These are phyloP conservation scores for Heterodera filipjevi DNA, from an alignment of 2,888 invertebrate genomes.

Conservation along the genomic window DNA sequence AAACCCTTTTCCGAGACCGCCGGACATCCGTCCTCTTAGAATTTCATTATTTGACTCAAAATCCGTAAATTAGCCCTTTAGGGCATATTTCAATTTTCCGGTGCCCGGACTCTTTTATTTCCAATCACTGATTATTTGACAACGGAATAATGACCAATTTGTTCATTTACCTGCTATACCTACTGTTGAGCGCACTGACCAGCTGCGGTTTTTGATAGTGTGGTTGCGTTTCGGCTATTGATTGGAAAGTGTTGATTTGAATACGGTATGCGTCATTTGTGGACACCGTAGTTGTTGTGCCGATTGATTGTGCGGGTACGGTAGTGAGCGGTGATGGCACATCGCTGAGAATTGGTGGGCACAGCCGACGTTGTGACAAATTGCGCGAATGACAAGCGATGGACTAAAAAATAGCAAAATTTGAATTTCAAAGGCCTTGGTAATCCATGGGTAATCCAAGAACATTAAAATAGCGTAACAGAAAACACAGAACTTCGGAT, in stretches of 20 bases:
- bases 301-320: neutral
- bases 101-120: too few species aligned
- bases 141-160: too few species aligned
- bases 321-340: neutral
- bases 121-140: too few species aligned
- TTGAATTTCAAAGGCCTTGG: neutral
- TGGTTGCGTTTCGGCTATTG: neutral
- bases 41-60: too few species aligned
- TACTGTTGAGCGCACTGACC: neutral
- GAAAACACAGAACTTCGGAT: too few species aligned
- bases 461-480: too few species aligned
- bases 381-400: neutral
- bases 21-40: too few species aligned
- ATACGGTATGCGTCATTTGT: neutral
- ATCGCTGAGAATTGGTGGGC: conserved; percentile 1
- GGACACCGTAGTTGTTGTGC: neutral
- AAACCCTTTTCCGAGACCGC: too few species aligned
- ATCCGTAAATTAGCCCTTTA: too few species aligned
- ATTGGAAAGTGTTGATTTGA: conserved; percentile 1
- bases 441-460: neutral
- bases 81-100: too few species aligned
- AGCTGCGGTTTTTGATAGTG: neutral
- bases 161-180: neutral
- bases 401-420: neutral
- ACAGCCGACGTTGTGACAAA: neutral